A percentile compares a stretch with the other conserved stretches of the same genome.
Conservation (phyloP, 2,797 vertebrate species). For the Cichlasoma orientale region DNA sequence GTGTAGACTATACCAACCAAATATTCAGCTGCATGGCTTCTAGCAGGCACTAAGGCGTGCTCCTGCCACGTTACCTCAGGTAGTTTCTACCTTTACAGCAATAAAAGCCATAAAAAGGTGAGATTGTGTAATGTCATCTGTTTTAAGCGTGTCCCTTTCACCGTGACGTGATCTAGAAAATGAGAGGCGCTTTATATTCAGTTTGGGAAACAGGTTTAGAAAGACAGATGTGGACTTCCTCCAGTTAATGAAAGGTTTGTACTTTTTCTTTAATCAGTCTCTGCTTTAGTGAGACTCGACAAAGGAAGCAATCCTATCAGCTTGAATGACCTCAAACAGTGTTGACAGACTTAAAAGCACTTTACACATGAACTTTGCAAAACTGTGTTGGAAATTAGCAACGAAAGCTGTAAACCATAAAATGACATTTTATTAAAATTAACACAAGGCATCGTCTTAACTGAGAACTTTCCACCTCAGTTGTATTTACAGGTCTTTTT, state of each 20-base stretch:
- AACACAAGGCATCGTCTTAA: slow-evolving; percentile 22
- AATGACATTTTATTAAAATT: slow-evolving; percentile 56
- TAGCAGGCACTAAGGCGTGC: slow-evolving; percentile 2
- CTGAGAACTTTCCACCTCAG: slow-evolving; percentile 10
- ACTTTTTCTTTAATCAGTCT: not conserved
- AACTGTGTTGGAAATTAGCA: not conserved
- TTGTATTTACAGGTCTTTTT: slow-evolving; percentile 65
- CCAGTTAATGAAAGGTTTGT: not conserved
- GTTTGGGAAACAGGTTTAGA: not conserved
- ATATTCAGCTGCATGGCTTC: not conserved
- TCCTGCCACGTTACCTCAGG: slow-evolving; percentile 6
- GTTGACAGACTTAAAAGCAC: not conserved
- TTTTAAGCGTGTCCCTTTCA: slow-evolving; percentile 22
- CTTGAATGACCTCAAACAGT: not conserved
- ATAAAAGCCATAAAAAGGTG: slow-evolving; percentile 40
- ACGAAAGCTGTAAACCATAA: slow-evolving; percentile 6
- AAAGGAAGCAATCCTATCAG: not conserved
- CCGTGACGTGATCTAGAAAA: not conserved
- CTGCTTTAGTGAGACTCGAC: not conserved
- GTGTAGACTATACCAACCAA: not conserved
- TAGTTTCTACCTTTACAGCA: slow-evolving; percentile 12
- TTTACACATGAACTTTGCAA: not conserved
- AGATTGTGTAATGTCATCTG: slow-evolving; percentile 23
- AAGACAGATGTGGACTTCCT: not conserved
- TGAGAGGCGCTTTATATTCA: not conserved